Conservation (phyloP, 2,888 invertebrate species). For the Furcula furcula region DNA sequence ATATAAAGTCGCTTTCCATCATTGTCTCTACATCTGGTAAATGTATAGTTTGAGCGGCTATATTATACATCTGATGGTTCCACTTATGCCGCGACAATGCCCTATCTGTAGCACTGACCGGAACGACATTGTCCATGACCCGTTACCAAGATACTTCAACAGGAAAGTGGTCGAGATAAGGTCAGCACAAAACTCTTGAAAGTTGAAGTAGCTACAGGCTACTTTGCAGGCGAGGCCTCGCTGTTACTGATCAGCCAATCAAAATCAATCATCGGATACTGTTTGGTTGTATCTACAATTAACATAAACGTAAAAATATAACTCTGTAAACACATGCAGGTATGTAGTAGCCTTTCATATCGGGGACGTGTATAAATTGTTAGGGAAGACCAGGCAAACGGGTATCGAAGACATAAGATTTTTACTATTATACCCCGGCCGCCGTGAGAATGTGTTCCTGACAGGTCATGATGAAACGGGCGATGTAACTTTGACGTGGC, state of each 20-base stretch:
- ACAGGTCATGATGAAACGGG: too few species aligned
- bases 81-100: constrained; percentile 27
- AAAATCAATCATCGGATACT: constrained; percentile 81
- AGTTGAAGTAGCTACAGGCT: constrained; percentile 57
- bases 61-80: background rate
- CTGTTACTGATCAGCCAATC: constrained; percentile 79
- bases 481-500: too few species aligned
- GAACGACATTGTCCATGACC: constrained; percentile 39
- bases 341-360: constrained; percentile 21
- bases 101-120: constrained; percentile 34
- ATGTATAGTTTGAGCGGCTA: background rate
- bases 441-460: too few species aligned
- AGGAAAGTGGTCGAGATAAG: constrained; percentile 42
- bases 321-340: constrained; percentile 35
- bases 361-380: too few species aligned
- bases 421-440: too few species aligned
- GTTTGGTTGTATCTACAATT: constrained; percentile 81
- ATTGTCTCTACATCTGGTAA: background rate
- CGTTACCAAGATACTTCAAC: constrained; percentile 56
- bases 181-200: constrained; percentile 55
- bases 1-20: background rate
- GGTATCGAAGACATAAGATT: too few species aligned
- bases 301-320: constrained; percentile 70
- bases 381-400: too few species aligned
- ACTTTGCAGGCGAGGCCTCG: constrained; percentile 66